A percentile compares a stretch with the other conserved stretches of the same genome.
phyloP scores from a whole-genome alignment of 2,113 vertebrate species.

The Nibea albiflora region DNA sequence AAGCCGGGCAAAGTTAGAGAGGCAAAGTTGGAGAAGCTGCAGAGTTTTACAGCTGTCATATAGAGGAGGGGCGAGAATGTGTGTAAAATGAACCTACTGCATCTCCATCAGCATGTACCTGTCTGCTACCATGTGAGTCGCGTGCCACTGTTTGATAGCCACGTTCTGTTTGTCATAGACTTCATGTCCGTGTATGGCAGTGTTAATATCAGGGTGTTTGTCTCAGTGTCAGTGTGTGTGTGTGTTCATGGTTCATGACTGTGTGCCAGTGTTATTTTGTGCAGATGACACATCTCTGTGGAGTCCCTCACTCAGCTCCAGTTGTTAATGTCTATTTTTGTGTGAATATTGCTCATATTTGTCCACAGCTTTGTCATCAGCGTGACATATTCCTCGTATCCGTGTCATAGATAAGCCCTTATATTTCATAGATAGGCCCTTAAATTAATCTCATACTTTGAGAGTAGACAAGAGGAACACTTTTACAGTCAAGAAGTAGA shows the following conservation, averaged over 20 bases:
- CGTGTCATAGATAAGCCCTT: slow-evolving; percentile 6
- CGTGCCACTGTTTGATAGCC: neutral
- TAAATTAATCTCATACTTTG: slow-evolving; percentile 36
- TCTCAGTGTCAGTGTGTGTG: slow-evolving; percentile 11
- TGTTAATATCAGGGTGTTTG: slow-evolving; percentile 19
- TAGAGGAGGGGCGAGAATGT: neutral
- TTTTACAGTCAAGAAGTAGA: neutral
- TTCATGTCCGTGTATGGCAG: neutral
- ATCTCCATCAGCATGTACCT: neutral
- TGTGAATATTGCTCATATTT: slow-evolving; percentile 5
- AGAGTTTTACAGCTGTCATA: slow-evolving; percentile 14
- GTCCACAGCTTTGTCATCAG: slow-evolving; percentile 24
- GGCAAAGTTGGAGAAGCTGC: slow-evolving; percentile 39
- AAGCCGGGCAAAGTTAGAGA: slow-evolving; percentile 58
- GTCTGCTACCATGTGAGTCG: neutral
- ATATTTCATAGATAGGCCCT: too few species aligned
- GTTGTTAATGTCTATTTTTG: slow-evolving; percentile 33
- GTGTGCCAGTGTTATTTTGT: slow-evolving; percentile 29
- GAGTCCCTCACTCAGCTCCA: slow-evolving; percentile 40
- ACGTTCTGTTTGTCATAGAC: slow-evolving; percentile 3
- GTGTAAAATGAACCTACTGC: neutral
- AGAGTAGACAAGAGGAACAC: neutral
- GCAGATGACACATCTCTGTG: slow-evolving; percentile 29
- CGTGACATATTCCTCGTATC: slow-evolving; percentile 22
- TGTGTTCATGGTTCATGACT: neutral